phyloP scores from a whole-genome alignment of 1,140 invertebrate genomes.

The Calephelis nemesis region DNA sequence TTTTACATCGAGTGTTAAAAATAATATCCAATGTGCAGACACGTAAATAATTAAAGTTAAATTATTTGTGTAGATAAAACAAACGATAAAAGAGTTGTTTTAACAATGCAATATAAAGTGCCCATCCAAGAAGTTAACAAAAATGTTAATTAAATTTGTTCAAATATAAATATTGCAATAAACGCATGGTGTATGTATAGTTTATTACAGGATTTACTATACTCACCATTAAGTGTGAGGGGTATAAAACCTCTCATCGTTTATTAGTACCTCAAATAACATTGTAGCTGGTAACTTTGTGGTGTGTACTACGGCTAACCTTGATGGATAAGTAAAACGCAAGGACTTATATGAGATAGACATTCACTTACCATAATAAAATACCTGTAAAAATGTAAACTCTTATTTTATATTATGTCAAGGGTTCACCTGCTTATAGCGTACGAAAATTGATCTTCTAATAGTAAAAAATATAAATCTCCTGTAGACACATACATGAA shows the following conservation, averaged over 20 bases:
- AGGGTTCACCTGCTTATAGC: too few species aligned
- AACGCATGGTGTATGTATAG: background rate
- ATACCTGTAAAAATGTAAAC: too few species aligned
- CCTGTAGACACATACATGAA: too few species aligned
- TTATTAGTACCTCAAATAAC: constrained; percentile 11
- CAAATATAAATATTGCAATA: background rate
- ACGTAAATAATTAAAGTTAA: too few species aligned
- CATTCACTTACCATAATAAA: background rate
- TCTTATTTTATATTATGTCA: too few species aligned
- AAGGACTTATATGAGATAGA: constrained; percentile 9
- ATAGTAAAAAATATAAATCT: too few species aligned
- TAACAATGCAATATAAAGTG: background rate
- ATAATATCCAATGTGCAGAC: too few species aligned
- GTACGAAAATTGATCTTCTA: too few species aligned
- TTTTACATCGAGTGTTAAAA: too few species aligned
- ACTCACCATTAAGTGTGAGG: constrained; percentile 1
- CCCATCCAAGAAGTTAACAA: background rate
- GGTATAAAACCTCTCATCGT: constrained; percentile 18
- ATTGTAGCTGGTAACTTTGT: constrained; percentile 16
- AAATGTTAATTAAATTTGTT: background rate
- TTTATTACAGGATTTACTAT: constrained; percentile 16
- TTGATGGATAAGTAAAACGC: background rate
- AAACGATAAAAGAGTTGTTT: background rate
- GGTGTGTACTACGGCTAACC: constrained; percentile 10
- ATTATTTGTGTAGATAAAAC: too few species aligned